Evolutionary conservation across 2,797 vertebrate species (phyloP).

Genomic region (Cynodonichthys magdalenae): DNA sequence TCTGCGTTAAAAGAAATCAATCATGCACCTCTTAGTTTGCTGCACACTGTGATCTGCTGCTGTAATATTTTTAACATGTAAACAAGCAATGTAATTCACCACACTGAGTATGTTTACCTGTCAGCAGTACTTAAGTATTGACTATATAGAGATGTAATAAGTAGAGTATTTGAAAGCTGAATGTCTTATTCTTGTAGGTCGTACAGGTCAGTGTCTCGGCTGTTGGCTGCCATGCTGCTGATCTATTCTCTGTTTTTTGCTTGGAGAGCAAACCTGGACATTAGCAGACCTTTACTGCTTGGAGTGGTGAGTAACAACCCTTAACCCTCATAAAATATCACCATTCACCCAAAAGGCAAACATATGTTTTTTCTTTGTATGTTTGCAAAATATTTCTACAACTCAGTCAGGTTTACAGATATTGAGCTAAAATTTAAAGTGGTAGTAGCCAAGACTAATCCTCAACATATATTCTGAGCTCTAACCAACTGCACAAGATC

Average conservation of each 20-base stretch:
- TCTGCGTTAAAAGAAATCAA: conserved; percentile 65
- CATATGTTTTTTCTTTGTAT: too few species aligned
- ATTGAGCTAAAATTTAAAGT: too few species aligned
- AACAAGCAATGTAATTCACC: conserved; percentile 15
- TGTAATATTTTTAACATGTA: conserved; percentile 39
- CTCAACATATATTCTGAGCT: too few species aligned
- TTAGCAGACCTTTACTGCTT: conserved; percentile 90
- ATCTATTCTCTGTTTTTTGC: conserved; percentile 94
- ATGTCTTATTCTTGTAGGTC: conserved; percentile 68
- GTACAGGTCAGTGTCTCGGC: conserved; percentile 80
- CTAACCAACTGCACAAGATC: too few species aligned
- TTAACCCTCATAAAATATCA: background rate
- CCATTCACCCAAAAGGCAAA: too few species aligned
- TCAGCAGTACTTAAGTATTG: background rate
- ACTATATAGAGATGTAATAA: background rate
- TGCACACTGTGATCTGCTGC: conserved; percentile 40
- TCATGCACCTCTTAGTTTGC: conserved; percentile 61
- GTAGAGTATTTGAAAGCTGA: conserved; percentile 4
- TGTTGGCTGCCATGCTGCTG: conserved; percentile 86
- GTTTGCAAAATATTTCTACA: too few species aligned
- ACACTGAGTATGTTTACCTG: conserved; percentile 1
- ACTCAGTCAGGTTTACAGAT: too few species aligned
- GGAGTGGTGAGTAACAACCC: conserved; percentile 82
- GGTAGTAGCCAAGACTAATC: too few species aligned
- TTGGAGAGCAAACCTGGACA: conserved; percentile 97